Evolutionary conservation across 2,797 vertebrate genomes (phyloP).

Genomic region (Cyprinella venusta): DNA sequence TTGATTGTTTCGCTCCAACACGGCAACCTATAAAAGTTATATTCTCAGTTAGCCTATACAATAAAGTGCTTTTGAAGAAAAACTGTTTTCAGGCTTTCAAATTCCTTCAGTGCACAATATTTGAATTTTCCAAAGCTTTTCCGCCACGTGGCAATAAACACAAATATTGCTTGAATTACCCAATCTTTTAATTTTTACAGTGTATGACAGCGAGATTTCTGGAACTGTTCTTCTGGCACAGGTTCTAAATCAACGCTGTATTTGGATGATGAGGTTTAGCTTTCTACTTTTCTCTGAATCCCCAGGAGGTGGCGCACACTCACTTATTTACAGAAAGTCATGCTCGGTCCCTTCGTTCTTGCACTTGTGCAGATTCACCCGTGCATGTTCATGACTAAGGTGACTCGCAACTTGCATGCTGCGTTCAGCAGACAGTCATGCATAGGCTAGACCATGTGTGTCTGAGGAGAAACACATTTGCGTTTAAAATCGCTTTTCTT

Average conservation of each 20-base stretch:
- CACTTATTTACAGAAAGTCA: constrained; percentile 61
- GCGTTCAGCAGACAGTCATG: not conserved
- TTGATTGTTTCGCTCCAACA: not conserved
- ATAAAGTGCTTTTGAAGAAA: not conserved
- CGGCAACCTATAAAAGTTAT: not conserved
- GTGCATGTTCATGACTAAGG: constrained; percentile 5
- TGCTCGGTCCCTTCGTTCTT: not conserved
- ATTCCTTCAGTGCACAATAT: not conserved
- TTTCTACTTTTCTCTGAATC: constrained; percentile 54
- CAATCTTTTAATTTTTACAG: not conserved
- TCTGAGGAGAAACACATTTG: not conserved
- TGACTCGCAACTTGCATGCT: constrained; percentile 4
- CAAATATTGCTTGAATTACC: not conserved
- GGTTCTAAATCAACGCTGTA: not conserved
- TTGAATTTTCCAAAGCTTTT: not conserved
- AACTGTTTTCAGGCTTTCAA: not conserved
- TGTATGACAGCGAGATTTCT: not conserved
- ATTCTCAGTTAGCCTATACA: not conserved
- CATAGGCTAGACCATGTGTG: not conserved
- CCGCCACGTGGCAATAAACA: not conserved
- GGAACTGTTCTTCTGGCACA: not conserved
- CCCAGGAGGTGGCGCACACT: constrained; percentile 91
- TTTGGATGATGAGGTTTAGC: constrained; percentile 43
- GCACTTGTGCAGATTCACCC: constrained; percentile 15
- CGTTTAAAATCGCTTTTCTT: not conserved